These are phyloP conservation scores for Rhamnusium bicolor DNA, from an alignment of 2,888 invertebrate genomes.

Conservation along the genomic window DNA sequence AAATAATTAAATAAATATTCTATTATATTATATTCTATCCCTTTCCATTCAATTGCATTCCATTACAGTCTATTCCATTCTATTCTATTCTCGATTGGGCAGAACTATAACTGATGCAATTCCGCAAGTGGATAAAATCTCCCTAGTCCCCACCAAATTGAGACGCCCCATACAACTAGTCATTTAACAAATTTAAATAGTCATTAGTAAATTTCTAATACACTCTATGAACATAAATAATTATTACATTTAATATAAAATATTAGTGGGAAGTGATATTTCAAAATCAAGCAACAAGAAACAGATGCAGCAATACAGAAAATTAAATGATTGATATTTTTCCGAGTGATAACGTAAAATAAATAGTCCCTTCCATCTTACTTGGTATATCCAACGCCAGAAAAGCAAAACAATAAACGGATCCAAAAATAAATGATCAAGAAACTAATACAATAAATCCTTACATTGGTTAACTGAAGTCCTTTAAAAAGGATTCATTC, in stretches of 20 bases:
- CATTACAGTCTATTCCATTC: too few relatives aligned
- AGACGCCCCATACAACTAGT: too few relatives aligned
- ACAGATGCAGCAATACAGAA: constrained; percentile 1
- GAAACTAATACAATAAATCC: constrained; percentile 15
- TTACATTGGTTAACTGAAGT: neutral
- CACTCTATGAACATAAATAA: neutral
- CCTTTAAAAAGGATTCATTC: constrained; percentile 2
- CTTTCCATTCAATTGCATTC: too few relatives aligned
- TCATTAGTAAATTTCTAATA: too few relatives aligned
- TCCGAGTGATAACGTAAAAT: neutral
- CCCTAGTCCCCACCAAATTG: too few relatives aligned
- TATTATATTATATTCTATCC: too few relatives aligned
- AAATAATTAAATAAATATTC: too few relatives aligned
- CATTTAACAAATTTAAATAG: too few relatives aligned
- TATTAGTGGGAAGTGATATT: neutral
- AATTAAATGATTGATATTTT: constrained; percentile 5
- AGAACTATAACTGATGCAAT: too few relatives aligned
- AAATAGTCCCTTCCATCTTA: neutral
- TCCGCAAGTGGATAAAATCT: too few relatives aligned
- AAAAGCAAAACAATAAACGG: constrained; percentile 1
- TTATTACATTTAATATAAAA: neutral
- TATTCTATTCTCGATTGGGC: too few relatives aligned
- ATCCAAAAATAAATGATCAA: constrained; percentile 8
- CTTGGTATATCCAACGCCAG: neutral
- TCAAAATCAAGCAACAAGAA: neutral